These are phyloP conservation scores for Chloropsis hardwickii DNA, from an alignment of 2,113 vertebrate genomes.

Conservation along the genomic window DNA sequence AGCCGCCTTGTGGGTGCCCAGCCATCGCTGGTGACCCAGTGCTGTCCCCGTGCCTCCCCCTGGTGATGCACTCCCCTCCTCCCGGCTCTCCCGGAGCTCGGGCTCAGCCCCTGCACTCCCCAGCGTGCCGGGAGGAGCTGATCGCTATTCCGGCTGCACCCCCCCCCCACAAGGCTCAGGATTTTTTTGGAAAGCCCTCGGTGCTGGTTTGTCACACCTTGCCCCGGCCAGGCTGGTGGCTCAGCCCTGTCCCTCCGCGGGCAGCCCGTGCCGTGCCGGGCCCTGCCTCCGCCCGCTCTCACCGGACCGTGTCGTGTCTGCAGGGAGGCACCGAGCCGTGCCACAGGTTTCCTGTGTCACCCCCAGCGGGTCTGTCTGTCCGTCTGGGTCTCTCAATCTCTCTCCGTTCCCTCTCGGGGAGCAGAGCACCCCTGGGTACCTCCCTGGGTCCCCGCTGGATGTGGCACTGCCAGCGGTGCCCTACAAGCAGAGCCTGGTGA, in stretches of 20 bases:
- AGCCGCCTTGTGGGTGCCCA: neutral
- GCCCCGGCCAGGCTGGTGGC: neutral
- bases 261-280: rapidly evolving
- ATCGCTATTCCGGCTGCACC: neutral
- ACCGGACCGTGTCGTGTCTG: neutral
- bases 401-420: rapidly evolving
- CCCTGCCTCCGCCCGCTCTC: rapidly evolving
- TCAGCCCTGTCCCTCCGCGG: neutral
- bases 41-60: neutral
- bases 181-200: neutral
- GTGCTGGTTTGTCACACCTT: neutral
- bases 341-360: constrained; percentile 26
- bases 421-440: neutral
- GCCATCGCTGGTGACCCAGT: rapidly evolving
- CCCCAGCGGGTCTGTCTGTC: neutral
- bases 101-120: neutral
- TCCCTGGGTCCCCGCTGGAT: rapidly evolving
- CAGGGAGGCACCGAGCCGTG: neutral
- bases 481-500: neutral
- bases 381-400: neutral
- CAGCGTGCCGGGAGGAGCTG: neutral
- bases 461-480: neutral
- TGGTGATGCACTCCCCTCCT: rapidly evolving
- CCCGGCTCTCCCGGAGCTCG: neutral
- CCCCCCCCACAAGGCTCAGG: neutral